phyloP scores from a whole-genome alignment of 2,888 invertebrate genomes.

The Drosophila macrospina region DNA sequence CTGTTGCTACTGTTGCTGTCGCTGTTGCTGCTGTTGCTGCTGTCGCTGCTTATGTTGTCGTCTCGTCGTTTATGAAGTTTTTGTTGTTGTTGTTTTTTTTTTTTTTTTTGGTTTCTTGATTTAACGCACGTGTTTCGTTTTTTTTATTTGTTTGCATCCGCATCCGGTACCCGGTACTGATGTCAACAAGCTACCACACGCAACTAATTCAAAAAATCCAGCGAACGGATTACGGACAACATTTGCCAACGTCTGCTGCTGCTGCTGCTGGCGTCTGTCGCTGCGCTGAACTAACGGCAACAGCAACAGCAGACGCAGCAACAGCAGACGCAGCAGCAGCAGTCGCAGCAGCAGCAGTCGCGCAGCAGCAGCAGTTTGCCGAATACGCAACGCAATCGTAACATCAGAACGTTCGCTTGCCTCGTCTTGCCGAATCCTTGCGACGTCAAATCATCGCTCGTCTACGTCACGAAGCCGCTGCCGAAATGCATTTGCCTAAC shows the following conservation, averaged over 20 bases:
- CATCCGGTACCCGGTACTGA: slow-evolving; percentile 82
- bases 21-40: slow-evolving; percentile 20
- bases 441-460: background rate
- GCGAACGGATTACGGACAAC: slow-evolving; percentile 80
- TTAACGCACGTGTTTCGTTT: slow-evolving; percentile 53
- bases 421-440: background rate
- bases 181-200: slow-evolving; percentile 83
- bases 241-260: slow-evolving; percentile 38
- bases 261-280: slow-evolving; percentile 33
- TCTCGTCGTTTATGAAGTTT: too few relatives aligned
- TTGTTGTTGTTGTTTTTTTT: too few relatives aligned
- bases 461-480: background rate
- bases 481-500: slow-evolving; percentile 3
- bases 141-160: too few relatives aligned
- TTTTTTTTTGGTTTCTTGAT: background rate
- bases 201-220: slow-evolving; percentile 83
- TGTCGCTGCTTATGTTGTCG: slow-evolving; percentile 2
- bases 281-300: slow-evolving; percentile 13
- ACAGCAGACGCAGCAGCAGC: slow-evolving; percentile 7
- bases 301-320: slow-evolving; percentile 1
- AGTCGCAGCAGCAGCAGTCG: slow-evolving; percentile 3
- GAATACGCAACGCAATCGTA: slow-evolving; percentile 1
- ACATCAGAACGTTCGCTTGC: background rate
- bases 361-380: too few relatives aligned
- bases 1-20: background rate